These are phyloP conservation scores for Brachionus plicatilis DNA, from an alignment of 1,140 invertebrate genomes.

Conservation along the genomic window DNA sequence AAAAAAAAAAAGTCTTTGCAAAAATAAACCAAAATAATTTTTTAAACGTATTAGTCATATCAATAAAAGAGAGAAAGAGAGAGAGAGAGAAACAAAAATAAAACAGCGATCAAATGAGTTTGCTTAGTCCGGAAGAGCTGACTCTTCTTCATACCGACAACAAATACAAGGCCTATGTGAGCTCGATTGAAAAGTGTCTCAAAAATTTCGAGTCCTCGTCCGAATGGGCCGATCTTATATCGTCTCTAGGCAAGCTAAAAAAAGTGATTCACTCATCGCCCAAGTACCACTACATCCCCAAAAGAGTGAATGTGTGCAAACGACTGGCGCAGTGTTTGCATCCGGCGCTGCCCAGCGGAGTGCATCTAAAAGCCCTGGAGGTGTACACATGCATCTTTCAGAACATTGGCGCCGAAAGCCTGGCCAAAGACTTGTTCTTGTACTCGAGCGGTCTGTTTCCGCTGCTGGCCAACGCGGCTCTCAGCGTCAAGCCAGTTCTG, in stretches of 20 bases:
- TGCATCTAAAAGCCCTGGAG: conserved; percentile 85
- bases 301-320: conserved; percentile 83
- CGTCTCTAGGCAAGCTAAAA: conserved; percentile 81
- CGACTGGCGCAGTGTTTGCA: conserved; percentile 89
- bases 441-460: conserved; percentile 81
- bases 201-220: conserved; percentile 87
- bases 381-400: conserved; percentile 89
- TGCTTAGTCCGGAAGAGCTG: conserved; percentile 4
- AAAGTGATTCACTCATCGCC: conserved; percentile 63
- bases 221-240: conserved; percentile 91
- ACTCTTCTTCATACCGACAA: conserved; percentile 19
- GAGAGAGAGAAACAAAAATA: not conserved
- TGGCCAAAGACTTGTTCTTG: conserved; percentile 78
- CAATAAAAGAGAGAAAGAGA: not conserved
- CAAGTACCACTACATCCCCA: conserved; percentile 81
- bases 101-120: conserved; percentile 25
- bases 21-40: not conserved
- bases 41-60: not conserved
- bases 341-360: conserved; percentile 77
- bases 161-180: conserved; percentile 72
- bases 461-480: conserved; percentile 77
- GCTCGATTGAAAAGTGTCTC: conserved; percentile 77
- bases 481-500: conserved; percentile 72
- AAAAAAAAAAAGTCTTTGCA: not conserved
- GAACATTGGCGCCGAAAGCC: conserved; percentile 74